Percentiles rank a stretch among this genome's conserved stretches.
These are phyloP conservation scores for Diarsia brunnea DNA, from an alignment of 2,888 invertebrate species.

Conservation along the genomic window DNA sequence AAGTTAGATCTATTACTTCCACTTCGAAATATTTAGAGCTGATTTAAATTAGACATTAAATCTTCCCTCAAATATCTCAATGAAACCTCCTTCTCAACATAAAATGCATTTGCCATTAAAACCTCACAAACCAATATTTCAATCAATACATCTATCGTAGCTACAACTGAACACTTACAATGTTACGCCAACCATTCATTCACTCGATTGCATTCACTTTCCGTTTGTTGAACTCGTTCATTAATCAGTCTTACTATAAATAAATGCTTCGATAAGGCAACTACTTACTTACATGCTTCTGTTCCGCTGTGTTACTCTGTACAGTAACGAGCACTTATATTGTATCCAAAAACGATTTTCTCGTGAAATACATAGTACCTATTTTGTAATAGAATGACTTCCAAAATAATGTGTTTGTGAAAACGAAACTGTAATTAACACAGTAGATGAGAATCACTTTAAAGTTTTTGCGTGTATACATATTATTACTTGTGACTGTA, in stretches of 20 bases:
- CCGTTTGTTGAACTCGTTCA: conserved; percentile 63
- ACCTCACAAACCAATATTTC: conserved; percentile 23
- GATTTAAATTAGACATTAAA: neutral
- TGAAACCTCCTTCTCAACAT: neutral
- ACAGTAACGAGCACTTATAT: neutral
- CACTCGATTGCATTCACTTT: conserved; percentile 56
- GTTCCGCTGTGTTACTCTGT: conserved; percentile 29
- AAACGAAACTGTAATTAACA: no score
- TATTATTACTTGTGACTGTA: neutral
- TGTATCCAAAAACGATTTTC: no score
- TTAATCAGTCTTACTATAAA: conserved; percentile 63
- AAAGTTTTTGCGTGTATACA: neutral
- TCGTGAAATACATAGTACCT: no score
- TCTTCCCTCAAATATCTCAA: neutral
- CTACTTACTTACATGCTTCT: conserved; percentile 49
- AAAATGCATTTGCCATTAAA: neutral
- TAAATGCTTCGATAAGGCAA: conserved; percentile 55
- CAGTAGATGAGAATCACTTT: no score
- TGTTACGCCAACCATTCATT: conserved; percentile 50
- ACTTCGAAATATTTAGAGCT: neutral
- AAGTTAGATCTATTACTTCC: neutral
- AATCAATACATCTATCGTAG: conserved; percentile 17
- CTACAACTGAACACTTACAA: conserved; percentile 32
- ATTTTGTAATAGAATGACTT: no score
- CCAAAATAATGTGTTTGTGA: no score